Conservation (phyloP, 1,140 invertebrate genomes). For the Drosophila watanabei region DNA sequence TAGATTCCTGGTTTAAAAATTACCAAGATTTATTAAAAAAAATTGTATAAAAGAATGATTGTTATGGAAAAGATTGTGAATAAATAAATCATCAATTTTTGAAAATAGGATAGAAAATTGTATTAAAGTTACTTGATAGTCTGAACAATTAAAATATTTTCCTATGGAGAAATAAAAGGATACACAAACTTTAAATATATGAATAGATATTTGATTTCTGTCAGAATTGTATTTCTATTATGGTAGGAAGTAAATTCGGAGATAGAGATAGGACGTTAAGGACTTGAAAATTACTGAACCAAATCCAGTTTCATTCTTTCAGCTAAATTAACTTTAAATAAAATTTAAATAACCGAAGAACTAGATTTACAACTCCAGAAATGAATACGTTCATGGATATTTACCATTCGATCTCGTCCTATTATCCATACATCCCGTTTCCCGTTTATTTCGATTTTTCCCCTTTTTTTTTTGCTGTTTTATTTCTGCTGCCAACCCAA, state of each 20-base stretch:
- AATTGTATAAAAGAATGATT: neutral
- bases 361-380: neutral
- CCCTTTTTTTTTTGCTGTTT: constrained; percentile 23
- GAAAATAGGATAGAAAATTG: neutral
- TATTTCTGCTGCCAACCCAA: constrained; percentile 57
- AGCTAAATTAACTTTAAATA: neutral
- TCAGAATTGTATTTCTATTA: too few species aligned
- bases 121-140: neutral
- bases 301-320: too few species aligned
- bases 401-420: constrained; percentile 16
- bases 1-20: too few species aligned
- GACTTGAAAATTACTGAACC: too few species aligned
- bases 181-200: neutral
- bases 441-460: constrained; percentile 31
- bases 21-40: neutral
- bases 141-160: neutral
- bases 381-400: constrained; percentile 17
- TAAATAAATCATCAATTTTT: neutral
- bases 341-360: neutral
- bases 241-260: too few species aligned
- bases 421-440: constrained; percentile 18
- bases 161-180: neutral
- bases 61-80: neutral
- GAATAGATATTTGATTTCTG: too few species aligned
- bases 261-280: too few species aligned